phyloP scores from a whole-genome alignment of 2,797 vertebrate species.

The Leontocebus nigricollis region DNA sequence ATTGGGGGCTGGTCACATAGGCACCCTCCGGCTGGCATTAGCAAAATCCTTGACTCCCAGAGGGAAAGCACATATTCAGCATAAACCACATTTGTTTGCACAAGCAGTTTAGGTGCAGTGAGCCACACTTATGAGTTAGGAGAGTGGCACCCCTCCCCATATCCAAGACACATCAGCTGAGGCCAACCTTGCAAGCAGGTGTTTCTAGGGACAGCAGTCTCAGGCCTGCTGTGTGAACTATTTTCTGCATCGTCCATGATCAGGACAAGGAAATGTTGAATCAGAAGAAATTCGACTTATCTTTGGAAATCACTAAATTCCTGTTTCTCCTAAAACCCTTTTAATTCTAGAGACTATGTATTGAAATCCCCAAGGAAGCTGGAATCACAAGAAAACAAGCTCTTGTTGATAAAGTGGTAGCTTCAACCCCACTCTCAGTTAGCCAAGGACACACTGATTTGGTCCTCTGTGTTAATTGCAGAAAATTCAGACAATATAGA shows the following conservation, averaged over 20 bases:
- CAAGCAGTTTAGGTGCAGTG: neutral
- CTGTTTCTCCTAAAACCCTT: neutral
- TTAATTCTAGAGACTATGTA: neutral
- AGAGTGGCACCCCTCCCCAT: neutral
- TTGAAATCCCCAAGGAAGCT: neutral
- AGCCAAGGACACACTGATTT: neutral
- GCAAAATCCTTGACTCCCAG: neutral
- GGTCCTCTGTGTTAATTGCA: neutral
- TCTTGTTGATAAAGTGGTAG: neutral
- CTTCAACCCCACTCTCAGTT: neutral
- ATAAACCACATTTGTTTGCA: neutral
- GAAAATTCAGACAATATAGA: neutral
- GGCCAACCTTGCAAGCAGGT: neutral
- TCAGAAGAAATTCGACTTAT: neutral
- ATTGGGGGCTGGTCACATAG: fast-evolving
- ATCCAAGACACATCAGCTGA: neutral
- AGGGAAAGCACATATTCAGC: neutral
- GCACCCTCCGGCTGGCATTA: neutral
- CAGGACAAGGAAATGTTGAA: neutral
- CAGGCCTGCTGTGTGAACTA: neutral
- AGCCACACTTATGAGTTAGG: neutral
- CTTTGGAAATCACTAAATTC: neutral
- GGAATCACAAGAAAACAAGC: neutral
- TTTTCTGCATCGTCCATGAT: neutral
- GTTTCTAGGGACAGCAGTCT: neutral